These are phyloP conservation scores for Yponomeuta plumbellus DNA, from an alignment of 2,888 invertebrate genomes.

Conservation along the genomic window DNA sequence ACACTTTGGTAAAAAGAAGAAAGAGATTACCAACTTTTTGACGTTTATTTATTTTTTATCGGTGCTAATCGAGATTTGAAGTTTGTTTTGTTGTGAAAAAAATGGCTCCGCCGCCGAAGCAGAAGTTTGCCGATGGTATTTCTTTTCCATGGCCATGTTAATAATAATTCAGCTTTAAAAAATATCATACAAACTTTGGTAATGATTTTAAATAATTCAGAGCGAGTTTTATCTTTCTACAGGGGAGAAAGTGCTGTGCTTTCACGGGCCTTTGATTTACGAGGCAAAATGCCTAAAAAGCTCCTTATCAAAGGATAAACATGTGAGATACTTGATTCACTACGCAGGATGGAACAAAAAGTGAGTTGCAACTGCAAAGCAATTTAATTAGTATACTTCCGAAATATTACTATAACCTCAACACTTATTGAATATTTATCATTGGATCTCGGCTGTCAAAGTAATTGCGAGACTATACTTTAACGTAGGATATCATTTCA, in stretches of 20 bases:
- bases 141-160: conserved; percentile 14
- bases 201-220: not conserved
- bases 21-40: not conserved
- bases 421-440: not conserved
- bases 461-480: no score
- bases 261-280: conserved; percentile 96
- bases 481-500: no score
- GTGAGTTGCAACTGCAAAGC: conserved; percentile 70
- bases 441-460: not conserved
- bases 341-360: conserved; percentile 99
- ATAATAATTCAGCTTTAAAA: not conserved
- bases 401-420: not conserved
- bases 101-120: conserved; percentile 77
- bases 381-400: not conserved
- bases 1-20: not conserved
- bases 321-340: conserved; percentile 93
- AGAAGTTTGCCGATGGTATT: conserved; percentile 84
- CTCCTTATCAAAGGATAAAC: conserved; percentile 88
- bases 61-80: not conserved
- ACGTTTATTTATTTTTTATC: not conserved
- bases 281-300: conserved; percentile 96
- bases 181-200: not conserved
- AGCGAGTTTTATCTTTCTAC: conserved; percentile 19
- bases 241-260: conserved; percentile 95
- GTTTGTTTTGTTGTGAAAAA: conserved; percentile 18